Evolutionary conservation across 2,888 invertebrate genomes (phyloP).

Genomic region (Nephrotoma guestfalica): DNA sequence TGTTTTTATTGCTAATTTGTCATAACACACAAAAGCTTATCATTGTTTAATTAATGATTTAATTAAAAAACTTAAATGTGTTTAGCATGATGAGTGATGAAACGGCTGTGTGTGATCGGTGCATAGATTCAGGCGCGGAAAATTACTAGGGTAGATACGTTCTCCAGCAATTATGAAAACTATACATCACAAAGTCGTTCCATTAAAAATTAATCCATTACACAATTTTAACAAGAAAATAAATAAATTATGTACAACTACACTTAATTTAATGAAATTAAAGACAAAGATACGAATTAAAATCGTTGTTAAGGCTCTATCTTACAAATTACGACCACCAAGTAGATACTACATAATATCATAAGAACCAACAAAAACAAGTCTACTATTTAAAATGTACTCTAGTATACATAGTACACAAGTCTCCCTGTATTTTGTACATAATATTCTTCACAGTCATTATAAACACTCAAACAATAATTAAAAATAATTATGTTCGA

Average conservation of each 20-base stretch:
- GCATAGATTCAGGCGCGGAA: background rate
- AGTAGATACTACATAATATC: background rate
- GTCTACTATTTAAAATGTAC: background rate
- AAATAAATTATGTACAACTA: background rate
- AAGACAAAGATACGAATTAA: background rate
- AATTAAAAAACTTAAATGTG: background rate
- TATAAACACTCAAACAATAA: background rate
- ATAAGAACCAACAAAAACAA: background rate
- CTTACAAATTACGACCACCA: background rate
- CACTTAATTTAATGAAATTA: background rate
- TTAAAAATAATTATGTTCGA: background rate
- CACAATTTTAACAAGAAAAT: background rate
- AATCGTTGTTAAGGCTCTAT: background rate
- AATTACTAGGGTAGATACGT: background rate
- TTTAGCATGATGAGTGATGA: background rate
- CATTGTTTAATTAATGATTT: background rate
- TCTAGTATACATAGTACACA: background rate
- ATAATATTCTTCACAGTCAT: background rate
- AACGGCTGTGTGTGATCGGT: background rate
- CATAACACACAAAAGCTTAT: background rate
- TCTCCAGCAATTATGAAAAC: background rate
- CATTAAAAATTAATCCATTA: background rate
- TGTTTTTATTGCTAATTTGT: background rate
- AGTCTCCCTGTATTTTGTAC: background rate
- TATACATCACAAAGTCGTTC: background rate